Evolutionary conservation across 2,113 vertebrate species (phyloP).

Genomic region (Athene noctua): DNA sequence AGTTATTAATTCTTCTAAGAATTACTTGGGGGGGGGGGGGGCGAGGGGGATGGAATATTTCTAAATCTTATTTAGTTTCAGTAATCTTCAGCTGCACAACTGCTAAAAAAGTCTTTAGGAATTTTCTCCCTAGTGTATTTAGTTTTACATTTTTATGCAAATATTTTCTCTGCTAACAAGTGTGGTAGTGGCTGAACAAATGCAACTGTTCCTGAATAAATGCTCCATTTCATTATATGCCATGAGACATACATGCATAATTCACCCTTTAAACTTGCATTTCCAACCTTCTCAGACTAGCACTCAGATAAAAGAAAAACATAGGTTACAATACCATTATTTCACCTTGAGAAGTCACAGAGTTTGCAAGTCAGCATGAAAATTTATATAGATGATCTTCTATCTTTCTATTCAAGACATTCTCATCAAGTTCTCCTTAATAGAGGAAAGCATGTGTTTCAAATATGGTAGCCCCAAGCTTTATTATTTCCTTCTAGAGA

Average conservation of each 20-base stretch:
- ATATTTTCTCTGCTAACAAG: not conserved
- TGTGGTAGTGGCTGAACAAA: not conserved
- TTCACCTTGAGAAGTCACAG: not conserved
- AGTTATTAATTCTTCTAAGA: slow-evolving; percentile 54
- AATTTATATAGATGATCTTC: not conserved
- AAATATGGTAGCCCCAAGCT: not conserved
- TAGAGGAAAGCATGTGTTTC: not conserved
- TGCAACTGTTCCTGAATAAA: not conserved
- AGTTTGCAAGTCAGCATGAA: not conserved
- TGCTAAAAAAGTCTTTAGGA: not conserved
- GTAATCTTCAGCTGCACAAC: slow-evolving; percentile 1
- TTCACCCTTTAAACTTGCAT: not conserved
- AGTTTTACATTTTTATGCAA: not conserved
- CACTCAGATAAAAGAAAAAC: not conserved
- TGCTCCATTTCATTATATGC: not conserved
- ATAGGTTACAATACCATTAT: not conserved
- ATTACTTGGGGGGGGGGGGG: not conserved
- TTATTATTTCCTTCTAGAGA: not conserved
- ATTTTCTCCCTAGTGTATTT: not conserved
- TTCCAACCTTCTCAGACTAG: not conserved
- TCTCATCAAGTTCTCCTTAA: not conserved
- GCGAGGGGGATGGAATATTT: not conserved
- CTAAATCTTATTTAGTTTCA: slow-evolving; percentile 9
- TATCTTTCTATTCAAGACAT: not conserved
- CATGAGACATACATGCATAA: not conserved